phyloP scores from a whole-genome alignment of 2,888 invertebrate species.

The Trypoxylon attenuatum region DNA sequence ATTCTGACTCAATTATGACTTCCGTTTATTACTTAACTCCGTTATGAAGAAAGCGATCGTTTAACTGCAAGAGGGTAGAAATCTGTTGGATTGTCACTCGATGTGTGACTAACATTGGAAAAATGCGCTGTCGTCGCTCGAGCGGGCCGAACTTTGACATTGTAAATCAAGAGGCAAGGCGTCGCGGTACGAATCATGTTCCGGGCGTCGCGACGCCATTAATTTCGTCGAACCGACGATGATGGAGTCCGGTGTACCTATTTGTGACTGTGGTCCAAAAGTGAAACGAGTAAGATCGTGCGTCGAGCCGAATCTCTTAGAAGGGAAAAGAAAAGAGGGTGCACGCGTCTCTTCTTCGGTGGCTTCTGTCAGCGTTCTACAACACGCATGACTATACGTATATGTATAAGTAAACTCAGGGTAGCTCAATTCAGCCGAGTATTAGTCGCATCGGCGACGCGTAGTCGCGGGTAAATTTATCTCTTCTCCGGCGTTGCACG shows the following conservation, averaged over 20 bases:
- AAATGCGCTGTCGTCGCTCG: constrained; percentile 7
- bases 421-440: too few species aligned
- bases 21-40: too few species aligned
- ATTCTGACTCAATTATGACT: too few species aligned
- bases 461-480: constrained; percentile 53
- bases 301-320: constrained; percentile 17
- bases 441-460: constrained; percentile 43
- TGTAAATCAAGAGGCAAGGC: constrained; percentile 40
- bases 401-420: too few species aligned
- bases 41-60: too few species aligned
- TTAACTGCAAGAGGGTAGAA: too few species aligned
- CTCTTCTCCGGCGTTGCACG: constrained; percentile 14
- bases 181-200: constrained; percentile 37
- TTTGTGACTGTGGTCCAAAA: constrained; percentile 48
- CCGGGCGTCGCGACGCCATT: constrained; percentile 52
- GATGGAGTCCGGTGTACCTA: constrained; percentile 43
- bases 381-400: too few species aligned
- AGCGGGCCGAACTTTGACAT: constrained; percentile 32
- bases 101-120: too few species aligned
- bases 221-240: constrained; percentile 43
- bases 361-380: too few species aligned
- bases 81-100: too few species aligned
- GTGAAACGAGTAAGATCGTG: constrained; percentile 28
- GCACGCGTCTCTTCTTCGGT: constrained; percentile 24
- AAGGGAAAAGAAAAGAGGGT: constrained; percentile 43